These are phyloP conservation scores for Polietes domitor DNA, from an alignment of 2,888 invertebrate species.

Conservation along the genomic window DNA sequence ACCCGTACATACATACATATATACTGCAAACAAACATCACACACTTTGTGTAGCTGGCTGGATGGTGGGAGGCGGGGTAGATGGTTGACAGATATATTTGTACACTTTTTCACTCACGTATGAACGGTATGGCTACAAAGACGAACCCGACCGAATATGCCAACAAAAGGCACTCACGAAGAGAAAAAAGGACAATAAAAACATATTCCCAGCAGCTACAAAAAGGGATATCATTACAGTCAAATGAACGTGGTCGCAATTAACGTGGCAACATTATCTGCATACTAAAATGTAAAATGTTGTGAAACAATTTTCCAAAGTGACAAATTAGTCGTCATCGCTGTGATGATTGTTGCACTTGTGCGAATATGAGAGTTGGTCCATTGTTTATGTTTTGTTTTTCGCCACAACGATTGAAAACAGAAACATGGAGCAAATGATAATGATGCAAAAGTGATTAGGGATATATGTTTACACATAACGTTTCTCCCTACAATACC, in stretches of 20 bases:
- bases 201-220: constrained; percentile 25
- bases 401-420: not conserved
- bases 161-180: constrained; percentile 45
- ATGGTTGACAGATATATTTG: not conserved
- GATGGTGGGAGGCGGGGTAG: not conserved
- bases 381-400: not conserved
- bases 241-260: constrained; percentile 68
- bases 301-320: constrained; percentile 73
- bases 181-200: constrained; percentile 52
- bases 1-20: constrained; percentile 27
- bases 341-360: constrained; percentile 67
- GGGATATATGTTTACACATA: not conserved
- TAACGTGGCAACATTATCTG: constrained; percentile 75
- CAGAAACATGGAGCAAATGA: not conserved
- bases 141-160: not conserved
- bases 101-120: constrained; percentile 59
- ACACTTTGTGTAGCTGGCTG: constrained; percentile 5
- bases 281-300: constrained; percentile 75
- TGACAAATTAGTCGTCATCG: constrained; percentile 77
- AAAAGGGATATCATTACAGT: constrained; percentile 61
- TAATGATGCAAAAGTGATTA: not conserved
- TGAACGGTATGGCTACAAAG: constrained; percentile 66
- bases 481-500: no score
- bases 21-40: constrained; percentile 38
- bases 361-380: not conserved